These are phyloP conservation scores for Heptranchias perlo DNA, from an alignment of 2,113 vertebrate genomes.

Conservation along the genomic window DNA sequence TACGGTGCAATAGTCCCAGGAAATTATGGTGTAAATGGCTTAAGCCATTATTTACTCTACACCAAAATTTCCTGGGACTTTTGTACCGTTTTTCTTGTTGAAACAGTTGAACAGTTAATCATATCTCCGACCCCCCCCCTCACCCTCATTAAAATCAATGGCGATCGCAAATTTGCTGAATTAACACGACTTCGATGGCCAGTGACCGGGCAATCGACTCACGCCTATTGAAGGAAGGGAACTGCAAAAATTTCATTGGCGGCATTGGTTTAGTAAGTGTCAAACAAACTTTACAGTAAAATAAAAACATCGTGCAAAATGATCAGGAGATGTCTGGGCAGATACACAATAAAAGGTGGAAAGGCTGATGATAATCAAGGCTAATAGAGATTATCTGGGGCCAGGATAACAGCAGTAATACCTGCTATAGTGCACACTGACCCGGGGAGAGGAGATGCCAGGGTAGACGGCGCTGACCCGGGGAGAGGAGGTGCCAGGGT, in stretches of 20 bases:
- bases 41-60: no score
- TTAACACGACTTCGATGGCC: background rate
- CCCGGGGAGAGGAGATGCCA: background rate
- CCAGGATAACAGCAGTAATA: no score
- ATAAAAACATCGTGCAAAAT: background rate
- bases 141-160: background rate
- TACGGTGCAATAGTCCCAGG: background rate
- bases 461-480: no score
- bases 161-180: background rate
- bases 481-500: no score
- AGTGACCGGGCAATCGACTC: background rate
- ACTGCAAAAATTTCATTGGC: background rate
- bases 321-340: rapidly evolving
- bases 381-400: no score
- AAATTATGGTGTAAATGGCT: background rate
- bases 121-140: no score
- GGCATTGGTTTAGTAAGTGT: background rate
- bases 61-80: background rate
- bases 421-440: no score
- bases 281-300: background rate
- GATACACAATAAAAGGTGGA: no score
- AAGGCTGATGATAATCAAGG: no score
- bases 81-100: background rate
- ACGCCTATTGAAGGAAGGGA: background rate
- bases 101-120: background rate